Evolutionary conservation across 2,113 vertebrate species (phyloP), one percentile per base, ranked within the genome.

Genomic region (Rhodinocichla rosea): DNA sequence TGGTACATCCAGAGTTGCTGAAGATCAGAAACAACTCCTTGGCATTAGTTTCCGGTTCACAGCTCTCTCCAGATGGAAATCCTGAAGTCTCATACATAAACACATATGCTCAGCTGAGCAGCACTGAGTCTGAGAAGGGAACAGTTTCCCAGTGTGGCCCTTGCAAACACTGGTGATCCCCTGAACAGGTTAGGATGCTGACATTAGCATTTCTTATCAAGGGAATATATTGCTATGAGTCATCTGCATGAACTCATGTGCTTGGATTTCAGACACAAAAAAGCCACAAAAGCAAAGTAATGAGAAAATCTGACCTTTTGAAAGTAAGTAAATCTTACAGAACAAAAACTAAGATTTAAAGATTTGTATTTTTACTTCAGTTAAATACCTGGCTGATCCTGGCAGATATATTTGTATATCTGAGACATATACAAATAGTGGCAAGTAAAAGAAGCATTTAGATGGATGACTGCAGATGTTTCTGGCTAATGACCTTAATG

Each of bases 321-420:
- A 75, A 84, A 79, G 44, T 15, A n/a, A 59, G 4, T 20, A 73
- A 40, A 69, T 40, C 53, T 85, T 79, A 87, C 8, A 79, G 40
- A 90, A 68, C n/a, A 50, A 84, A 89, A 92, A n/a, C 35, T 55
- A 52, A 87, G 35, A 91, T 78, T 75, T 63, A 42, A 87, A 78
- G 28, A 81, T 63, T 28, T 87, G 19, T 57, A 44, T 33, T 81
- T 89, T 74, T 75, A 62, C 27, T 75, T 84, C 7, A 5, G 39
- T 56, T 44, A 21, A 70, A 63, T 47, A 82, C 20, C 45, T 78
- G 53, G 18, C 23, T 83, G 40, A 53, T 19, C 52, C 28, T 53
- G 28, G 52, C 28, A 53, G 28, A 32, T 32, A 19, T 32, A 32
- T 53, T 19, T 53, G 28, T 32, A 32, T 53, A 32, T 53, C 52